phyloP scores from a whole-genome alignment of 2,797 vertebrate species.

The Hafferia zeledoni region DNA sequence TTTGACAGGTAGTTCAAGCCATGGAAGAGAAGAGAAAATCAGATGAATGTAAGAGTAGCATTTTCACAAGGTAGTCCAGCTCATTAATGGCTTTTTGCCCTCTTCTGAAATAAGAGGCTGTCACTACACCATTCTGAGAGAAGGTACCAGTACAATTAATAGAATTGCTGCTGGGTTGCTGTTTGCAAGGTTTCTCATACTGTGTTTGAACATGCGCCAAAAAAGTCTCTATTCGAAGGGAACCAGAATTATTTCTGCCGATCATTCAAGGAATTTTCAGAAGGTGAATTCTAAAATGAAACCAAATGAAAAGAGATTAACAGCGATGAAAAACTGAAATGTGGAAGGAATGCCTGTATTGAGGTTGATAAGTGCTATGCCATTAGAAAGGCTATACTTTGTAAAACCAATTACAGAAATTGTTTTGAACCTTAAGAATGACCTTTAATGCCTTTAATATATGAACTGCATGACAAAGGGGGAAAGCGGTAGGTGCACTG shows the following conservation, averaged over 20 bases:
- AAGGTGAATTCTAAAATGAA: conserved; percentile 20
- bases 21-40: background rate
- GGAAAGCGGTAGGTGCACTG: background rate
- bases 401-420: background rate
- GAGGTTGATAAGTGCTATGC: background rate
- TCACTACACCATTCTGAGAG: background rate
- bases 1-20: background rate
- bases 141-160: background rate
- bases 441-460: conserved; percentile 5
- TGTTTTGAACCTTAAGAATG: conserved; percentile 19
- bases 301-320: conserved; percentile 33
- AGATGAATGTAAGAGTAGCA: background rate
- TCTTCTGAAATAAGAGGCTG: background rate
- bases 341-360: background rate
- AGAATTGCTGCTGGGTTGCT: background rate
- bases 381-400: conserved; percentile 13
- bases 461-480: background rate
- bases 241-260: background rate
- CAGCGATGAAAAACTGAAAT: conserved; percentile 1
- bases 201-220: background rate
- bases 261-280: conserved; percentile 8
- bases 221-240: background rate
- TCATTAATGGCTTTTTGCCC: conserved; percentile 4
- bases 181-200: background rate
- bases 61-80: background rate